These are phyloP conservation scores for Camponotus floridanus DNA, from an alignment of 1,140 invertebrate species.

Conservation along the genomic window DNA sequence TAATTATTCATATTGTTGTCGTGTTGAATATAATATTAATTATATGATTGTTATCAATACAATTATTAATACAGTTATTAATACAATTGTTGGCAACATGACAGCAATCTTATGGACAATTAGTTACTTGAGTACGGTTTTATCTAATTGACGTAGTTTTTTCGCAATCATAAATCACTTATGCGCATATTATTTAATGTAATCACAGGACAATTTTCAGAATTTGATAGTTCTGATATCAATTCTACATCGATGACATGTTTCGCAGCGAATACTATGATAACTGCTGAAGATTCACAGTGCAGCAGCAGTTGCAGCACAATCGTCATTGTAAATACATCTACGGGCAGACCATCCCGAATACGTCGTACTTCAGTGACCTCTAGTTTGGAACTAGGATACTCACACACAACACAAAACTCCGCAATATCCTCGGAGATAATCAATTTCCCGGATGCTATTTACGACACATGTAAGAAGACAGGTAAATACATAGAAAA, in stretches of 20 bases:
- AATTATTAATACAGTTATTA: too few species aligned
- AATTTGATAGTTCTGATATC: constrained; percentile 79
- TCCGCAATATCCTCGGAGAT: constrained; percentile 88
- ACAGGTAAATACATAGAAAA: constrained; percentile 81
- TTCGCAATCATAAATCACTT: neutral
- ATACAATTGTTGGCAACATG: too few species aligned
- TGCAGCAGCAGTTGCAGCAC: constrained; percentile 94
- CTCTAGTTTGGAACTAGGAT: constrained; percentile 92
- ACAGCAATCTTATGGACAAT: too few species aligned
- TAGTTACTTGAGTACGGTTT: too few species aligned
- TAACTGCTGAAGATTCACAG: constrained; percentile 89
- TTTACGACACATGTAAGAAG: constrained; percentile 85
- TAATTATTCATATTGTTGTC: too few species aligned
- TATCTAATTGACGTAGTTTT: too few species aligned
- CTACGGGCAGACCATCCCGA: constrained; percentile 86
- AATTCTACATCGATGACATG: constrained; percentile 70
- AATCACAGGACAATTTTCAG: constrained; percentile 70
- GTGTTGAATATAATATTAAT: too few species aligned
- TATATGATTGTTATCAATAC: too few species aligned
- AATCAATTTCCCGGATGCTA: constrained; percentile 84
- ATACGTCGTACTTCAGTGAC: constrained; percentile 88
- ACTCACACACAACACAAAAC: constrained; percentile 94
- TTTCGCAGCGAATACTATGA: constrained; percentile 73
- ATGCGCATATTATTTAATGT: neutral
- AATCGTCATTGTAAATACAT: constrained; percentile 90